Evolutionary conservation across 2,113 vertebrate genomes (phyloP).

Genomic region (Labeo catla): DNA sequence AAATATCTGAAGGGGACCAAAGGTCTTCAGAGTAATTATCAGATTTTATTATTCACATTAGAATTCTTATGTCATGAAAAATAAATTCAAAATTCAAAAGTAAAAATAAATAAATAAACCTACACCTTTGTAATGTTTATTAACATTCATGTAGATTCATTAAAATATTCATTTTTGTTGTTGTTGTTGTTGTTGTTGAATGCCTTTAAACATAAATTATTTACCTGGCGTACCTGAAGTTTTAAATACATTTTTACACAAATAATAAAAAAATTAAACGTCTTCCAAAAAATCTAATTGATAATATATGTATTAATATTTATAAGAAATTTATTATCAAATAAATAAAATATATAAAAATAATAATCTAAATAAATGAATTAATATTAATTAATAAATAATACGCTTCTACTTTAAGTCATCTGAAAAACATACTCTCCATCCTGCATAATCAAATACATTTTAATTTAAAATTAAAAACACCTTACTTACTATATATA

Average conservation of each 20-base stretch:
- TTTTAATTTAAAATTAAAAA: no score
- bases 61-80: background rate
- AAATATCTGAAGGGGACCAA: no score
- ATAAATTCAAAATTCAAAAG: background rate
- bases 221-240: background rate
- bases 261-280: background rate
- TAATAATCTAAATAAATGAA: no score
- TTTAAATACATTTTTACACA: background rate
- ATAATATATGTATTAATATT: no score
- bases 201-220: background rate
- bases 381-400: no score
- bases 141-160: background rate
- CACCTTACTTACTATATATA: no score
- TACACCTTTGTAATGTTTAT: background rate
- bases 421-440: no score
- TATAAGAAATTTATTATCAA: background rate
- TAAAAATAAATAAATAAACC: background rate
- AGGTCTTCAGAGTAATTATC: background rate
- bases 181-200: no score
- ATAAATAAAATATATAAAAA: background rate
- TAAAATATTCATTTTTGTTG: no score
- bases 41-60: background rate
- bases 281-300: background rate
- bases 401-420: no score
- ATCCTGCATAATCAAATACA: no score